phyloP scores from a whole-genome alignment of 2,888 invertebrate species.

The Desoria tigrina region DNA sequence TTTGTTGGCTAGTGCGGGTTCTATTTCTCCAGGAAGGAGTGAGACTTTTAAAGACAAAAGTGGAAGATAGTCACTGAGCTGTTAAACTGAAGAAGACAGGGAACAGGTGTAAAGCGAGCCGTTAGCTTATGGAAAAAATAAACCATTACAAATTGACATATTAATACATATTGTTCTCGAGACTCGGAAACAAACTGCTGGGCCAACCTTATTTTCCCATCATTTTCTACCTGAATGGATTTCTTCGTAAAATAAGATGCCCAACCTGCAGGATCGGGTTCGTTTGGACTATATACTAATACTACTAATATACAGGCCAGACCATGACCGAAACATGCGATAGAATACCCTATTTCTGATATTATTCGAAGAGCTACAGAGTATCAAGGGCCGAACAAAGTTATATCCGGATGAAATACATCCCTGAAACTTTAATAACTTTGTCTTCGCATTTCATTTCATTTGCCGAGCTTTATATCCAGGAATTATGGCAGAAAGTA shows the following conservation, averaged over 20 bases:
- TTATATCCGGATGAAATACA: neutral
- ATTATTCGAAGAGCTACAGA: no score
- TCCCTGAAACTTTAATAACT: conserved; percentile 15
- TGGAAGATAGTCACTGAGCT: conserved; percentile 4
- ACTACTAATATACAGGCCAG: no score
- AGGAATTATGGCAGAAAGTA: neutral
- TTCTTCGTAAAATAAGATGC: neutral
- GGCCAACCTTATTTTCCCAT: neutral
- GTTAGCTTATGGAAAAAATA: neutral
- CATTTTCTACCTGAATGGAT: conserved; percentile 13
- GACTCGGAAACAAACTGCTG: neutral
- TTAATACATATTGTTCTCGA: conserved; percentile 14
- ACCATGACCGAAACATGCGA: no score
- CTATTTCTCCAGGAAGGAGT: neutral
- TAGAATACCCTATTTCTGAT: no score
- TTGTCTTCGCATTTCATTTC: conserved; percentile 16
- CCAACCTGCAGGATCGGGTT: neutral
- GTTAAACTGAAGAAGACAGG: neutral
- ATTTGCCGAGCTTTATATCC: conserved; percentile 8
- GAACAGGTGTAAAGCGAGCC: conserved; percentile 19
- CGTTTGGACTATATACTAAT: no score
- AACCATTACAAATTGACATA: conserved; percentile 16
- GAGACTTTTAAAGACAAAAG: conserved; percentile 13
- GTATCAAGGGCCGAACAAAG: no score
- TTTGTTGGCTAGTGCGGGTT: neutral